These are phyloP conservation scores for Eurystomus gularis DNA, from an alignment of 2,113 vertebrate species.

Conservation along the genomic window DNA sequence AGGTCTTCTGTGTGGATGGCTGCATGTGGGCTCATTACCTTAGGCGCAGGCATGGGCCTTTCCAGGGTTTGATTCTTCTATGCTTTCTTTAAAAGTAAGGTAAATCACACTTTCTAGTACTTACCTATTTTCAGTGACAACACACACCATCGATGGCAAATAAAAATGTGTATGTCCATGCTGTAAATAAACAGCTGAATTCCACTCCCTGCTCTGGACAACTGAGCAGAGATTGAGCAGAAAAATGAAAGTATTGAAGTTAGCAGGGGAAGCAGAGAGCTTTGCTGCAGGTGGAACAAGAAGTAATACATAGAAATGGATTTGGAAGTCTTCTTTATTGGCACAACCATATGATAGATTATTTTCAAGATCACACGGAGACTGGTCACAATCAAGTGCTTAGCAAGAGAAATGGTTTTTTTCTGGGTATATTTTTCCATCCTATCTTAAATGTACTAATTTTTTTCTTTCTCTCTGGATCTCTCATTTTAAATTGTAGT, in stretches of 20 bases:
- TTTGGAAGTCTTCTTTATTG: background rate
- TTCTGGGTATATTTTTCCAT: background rate
- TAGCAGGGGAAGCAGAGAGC: background rate
- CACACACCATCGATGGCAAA: fast-evolving
- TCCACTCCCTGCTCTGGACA: background rate
- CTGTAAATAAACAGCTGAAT: background rate
- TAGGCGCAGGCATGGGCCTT: background rate
- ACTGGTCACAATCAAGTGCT: background rate
- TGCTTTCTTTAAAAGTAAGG: background rate
- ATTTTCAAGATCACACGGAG: background rate
- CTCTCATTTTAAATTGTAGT: background rate
- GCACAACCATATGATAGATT: background rate
- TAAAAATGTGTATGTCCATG: background rate
- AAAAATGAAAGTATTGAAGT: background rate
- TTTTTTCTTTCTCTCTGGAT: background rate
- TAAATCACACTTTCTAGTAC: background rate
- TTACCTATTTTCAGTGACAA: background rate
- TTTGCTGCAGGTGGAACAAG: background rate
- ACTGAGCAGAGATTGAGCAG: background rate
- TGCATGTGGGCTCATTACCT: background rate
- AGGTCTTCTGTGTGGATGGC: background rate
- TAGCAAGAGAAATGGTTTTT: background rate
- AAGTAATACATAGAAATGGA: background rate
- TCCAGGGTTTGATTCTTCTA: background rate
- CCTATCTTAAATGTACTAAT: background rate